Evolutionary conservation across 2,113 vertebrate species (phyloP).

Genomic region (Charina bottae): DNA sequence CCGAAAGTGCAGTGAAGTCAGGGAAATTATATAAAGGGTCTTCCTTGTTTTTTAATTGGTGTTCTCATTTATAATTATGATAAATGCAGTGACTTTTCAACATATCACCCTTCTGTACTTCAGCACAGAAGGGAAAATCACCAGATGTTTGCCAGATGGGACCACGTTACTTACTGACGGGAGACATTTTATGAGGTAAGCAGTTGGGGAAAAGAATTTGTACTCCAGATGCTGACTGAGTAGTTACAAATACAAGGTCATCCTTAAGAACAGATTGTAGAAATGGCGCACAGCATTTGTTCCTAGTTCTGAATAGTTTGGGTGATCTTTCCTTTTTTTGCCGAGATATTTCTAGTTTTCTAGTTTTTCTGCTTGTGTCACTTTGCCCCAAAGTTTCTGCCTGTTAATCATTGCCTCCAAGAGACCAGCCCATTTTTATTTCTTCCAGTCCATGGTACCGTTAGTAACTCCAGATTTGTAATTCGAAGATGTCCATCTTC

Average conservation of each 20-base stretch:
- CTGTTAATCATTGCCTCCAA: no score
- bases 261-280: background rate
- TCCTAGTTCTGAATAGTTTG: background rate
- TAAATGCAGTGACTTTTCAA: constrained; percentile 16
- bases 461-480: no score
- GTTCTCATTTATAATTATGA: background rate
- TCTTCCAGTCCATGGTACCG: no score
- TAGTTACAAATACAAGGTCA: background rate
- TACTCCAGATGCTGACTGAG: background rate
- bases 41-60: background rate
- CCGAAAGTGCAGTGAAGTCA: background rate
- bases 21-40: background rate
- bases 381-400: no score
- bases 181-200: constrained; percentile 63
- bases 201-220: background rate
- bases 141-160: constrained; percentile 50
- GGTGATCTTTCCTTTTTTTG: background rate
- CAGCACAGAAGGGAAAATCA: constrained; percentile 54
- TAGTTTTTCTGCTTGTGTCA: no score
- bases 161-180: constrained; percentile 49
- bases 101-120: constrained; percentile 32
- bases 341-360: background rate
- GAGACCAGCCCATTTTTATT: no score
- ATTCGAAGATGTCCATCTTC: no score
- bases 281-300: background rate